phyloP scores from a whole-genome alignment of 2,113 vertebrate species.

The Butastur rufipennis region DNA sequence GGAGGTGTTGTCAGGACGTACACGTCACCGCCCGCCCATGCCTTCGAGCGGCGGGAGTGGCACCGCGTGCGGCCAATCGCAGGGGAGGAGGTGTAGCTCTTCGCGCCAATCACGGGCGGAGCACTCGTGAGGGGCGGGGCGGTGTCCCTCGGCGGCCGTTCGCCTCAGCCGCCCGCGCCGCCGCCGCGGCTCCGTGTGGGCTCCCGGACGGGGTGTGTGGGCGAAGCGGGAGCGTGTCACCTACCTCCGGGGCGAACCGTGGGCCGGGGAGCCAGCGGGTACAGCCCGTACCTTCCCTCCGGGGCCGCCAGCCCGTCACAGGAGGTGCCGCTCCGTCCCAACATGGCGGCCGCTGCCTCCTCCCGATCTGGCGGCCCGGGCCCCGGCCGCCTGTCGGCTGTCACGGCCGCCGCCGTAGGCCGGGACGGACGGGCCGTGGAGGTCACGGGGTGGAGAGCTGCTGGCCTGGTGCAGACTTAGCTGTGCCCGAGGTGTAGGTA shows the following conservation, averaged over 20 bases:
- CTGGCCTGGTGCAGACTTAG: neutral
- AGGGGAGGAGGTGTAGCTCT: rapidly evolving
- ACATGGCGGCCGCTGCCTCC: neutral
- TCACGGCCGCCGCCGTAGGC: neutral
- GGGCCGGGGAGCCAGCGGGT: no score
- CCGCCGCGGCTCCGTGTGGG: rapidly evolving
- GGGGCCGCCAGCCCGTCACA: rapidly evolving
- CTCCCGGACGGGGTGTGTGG: rapidly evolving
- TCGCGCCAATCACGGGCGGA: neutral
- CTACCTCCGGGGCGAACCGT: rapidly evolving
- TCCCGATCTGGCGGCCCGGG: neutral
- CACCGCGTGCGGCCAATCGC: rapidly evolving
- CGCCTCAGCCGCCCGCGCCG: rapidly evolving
- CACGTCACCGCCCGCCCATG: neutral
- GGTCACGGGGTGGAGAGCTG: neutral
- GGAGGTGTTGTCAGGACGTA: rapidly evolving
- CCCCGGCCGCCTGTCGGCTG: neutral
- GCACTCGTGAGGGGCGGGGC: neutral
- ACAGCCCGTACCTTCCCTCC: neutral
- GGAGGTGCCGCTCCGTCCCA: neutral
- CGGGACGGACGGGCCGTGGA: neutral
- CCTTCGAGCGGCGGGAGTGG: neutral
- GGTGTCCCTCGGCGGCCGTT: rapidly evolving
- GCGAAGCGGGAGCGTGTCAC: rapidly evolving
- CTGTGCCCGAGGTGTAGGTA: neutral